These are phyloP conservation scores for Rhabdomys dilectus DNA, from an alignment of 2,113 vertebrate genomes.

Conservation along the genomic window DNA sequence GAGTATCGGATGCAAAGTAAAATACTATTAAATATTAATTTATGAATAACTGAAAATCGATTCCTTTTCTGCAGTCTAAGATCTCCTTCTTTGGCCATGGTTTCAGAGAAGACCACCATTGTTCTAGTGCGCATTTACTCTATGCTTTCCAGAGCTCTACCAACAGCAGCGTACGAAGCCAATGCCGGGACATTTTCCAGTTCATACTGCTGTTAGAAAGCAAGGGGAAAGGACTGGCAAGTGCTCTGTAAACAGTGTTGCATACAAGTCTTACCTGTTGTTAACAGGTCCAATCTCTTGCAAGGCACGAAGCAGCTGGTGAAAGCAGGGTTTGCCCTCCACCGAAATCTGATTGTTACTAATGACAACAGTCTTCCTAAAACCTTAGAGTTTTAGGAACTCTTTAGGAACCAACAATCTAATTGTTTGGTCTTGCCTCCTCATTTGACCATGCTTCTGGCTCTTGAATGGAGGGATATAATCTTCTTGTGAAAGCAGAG, in stretches of 20 bases:
- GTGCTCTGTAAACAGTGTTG: not conserved
- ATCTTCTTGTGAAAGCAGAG: constrained; percentile 31
- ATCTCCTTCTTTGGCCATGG: not conserved
- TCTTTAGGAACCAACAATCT: not conserved
- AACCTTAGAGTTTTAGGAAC: not conserved
- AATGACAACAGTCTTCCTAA: not conserved
- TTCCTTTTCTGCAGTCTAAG: not conserved
- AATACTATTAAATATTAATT: not conserved
- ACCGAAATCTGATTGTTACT: not conserved
- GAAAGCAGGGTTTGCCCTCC: not conserved
- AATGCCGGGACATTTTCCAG: not conserved
- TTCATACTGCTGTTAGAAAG: not conserved
- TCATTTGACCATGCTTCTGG: not conserved
- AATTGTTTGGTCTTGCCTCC: not conserved
- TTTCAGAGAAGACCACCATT: not conserved
- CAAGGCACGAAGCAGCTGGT: not conserved
- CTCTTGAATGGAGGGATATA: not conserved
- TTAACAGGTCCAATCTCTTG: not conserved
- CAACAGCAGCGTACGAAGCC: not conserved
- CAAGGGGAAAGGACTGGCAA: not conserved
- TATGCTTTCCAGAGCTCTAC: not conserved
- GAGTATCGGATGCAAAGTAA: constrained; percentile 30
- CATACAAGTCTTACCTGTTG: not conserved
- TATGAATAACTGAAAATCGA: not conserved
- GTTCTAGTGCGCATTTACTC: not conserved